Base-by-base conservation (phyloP, 1,140 invertebrate genomes). In the Drepana arcuata region DNA sequence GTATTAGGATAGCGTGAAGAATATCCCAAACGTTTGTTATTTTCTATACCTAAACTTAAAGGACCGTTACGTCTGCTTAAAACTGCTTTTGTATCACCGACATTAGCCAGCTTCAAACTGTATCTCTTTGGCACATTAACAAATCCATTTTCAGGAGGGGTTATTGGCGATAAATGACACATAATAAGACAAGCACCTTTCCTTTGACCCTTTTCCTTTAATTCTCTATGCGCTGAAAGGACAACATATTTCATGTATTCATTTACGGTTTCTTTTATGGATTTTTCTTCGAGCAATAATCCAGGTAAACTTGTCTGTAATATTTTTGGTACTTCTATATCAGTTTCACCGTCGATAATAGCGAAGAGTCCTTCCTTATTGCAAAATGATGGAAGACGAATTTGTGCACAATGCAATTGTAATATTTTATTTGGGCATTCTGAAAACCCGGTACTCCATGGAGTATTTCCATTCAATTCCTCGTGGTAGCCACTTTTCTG, bases 191-290 rank as follows among this genome's bases (percentile, higher is more conserved):
- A 92, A 24, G 90, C 85, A 0, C 90, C 90, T 51, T 88, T 88
- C 55, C 84, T 89, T 59, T 90, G 88, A 0, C 88, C 88, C 44
- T 89, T 89, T 47, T 91, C 89, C 49, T 89, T 91, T 14, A 93
- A 73, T 48, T 93, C 90, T 32, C 90, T 87, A 46, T 93, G 91
- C 0, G 91, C 89, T 11, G 92, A 88, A 3, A 94, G 74, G 28
- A 94, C 82, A 1, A 92, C 93, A 59, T 93, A 94, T 63, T 93
- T 94, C 83, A 95, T 86, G 45, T 94, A 95, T 41, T 94, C 92
- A 42, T 85, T 87, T 0, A 89, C 86, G 0, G 91, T 91, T 67
- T 94, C 92, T 61, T 92, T 91, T 1, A 93, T 88, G 0, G 92
- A 90, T 48, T 89, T 86, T 70, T 94, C 92, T 72, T 94, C 92